Conservation (phyloP, 2,888 invertebrate genomes). For the Cynaeus angustus region DNA sequence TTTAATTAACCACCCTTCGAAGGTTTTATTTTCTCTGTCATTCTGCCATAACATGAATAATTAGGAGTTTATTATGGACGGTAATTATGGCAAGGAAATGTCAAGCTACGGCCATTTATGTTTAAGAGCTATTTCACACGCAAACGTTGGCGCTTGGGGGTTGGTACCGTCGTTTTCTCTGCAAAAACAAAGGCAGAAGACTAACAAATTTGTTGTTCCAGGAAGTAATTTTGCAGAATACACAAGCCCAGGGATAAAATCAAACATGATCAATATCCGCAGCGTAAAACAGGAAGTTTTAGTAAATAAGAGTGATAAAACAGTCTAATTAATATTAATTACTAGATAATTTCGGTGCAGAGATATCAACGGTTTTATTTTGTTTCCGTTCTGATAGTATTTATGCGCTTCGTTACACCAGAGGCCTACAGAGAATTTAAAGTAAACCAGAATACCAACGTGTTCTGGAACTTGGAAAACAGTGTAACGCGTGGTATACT, state of each 20-base stretch:
- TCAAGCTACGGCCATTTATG: conserved; percentile 17
- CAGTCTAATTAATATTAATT: background rate
- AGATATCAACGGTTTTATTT: background rate
- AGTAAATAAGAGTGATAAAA: background rate
- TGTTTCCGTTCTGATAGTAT: background rate
- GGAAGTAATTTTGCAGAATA: background rate
- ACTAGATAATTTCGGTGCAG: background rate
- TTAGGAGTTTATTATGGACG: conserved; percentile 28
- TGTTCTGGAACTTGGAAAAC: background rate
- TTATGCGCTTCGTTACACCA: background rate
- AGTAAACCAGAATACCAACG: background rate
- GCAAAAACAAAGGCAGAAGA: background rate
- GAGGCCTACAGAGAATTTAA: background rate
- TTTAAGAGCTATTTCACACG: background rate
- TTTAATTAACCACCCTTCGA: conserved; percentile 25
- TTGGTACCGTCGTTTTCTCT: background rate
- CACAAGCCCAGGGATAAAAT: background rate
- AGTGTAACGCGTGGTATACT: too few relatives aligned
- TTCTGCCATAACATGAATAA: conserved; percentile 31
- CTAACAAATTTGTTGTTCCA: background rate
- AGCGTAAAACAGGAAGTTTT: background rate
- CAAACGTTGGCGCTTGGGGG: background rate
- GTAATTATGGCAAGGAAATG: conserved; percentile 28
- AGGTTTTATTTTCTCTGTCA: conserved; percentile 20
- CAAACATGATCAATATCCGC: background rate